Conservation (phyloP, 2,888 invertebrate genomes). For the Antheraea yamamai region DNA sequence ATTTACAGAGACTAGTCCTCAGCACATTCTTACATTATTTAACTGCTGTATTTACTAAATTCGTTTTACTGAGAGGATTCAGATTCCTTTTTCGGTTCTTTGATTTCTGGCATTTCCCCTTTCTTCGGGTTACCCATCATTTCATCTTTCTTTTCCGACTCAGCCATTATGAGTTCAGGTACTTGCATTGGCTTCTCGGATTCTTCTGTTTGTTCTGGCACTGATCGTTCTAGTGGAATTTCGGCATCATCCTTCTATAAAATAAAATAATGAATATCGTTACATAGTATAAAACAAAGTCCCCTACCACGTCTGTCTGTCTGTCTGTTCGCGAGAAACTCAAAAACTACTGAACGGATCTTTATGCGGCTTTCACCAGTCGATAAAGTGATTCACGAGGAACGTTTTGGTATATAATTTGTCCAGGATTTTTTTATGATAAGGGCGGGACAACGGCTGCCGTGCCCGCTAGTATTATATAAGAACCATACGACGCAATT, state of each 20-base stretch:
- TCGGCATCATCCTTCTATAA: constrained; percentile 52
- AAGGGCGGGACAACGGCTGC: too few species aligned
- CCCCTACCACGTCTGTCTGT: too few species aligned
- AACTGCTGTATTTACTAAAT: constrained; percentile 23
- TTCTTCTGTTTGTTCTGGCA: constrained; percentile 40
- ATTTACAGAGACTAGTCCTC: constrained; percentile 25
- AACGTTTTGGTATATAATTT: too few species aligned
- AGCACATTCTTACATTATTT: neutral
- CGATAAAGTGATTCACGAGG: too few species aligned
- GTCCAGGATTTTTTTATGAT: too few species aligned
- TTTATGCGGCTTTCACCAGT: too few species aligned
- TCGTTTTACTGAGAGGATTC: constrained; percentile 30
- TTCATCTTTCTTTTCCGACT: constrained; percentile 57
- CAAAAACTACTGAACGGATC: too few species aligned
- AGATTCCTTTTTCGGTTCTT: constrained; percentile 35
- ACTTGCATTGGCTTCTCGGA: constrained; percentile 57
- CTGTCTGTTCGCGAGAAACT: too few species aligned
- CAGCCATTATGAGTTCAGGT: constrained; percentile 73
- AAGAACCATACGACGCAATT: too few species aligned
- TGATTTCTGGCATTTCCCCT: constrained; percentile 28
- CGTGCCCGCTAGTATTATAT: too few species aligned
- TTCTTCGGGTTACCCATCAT: constrained; percentile 49
- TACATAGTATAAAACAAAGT: too few species aligned
- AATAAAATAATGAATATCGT: neutral
- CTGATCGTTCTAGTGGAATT: constrained; percentile 46